Evolutionary conservation across 2,797 vertebrate species (phyloP), one percentile per base, ranked within the genome.

Genomic region (Sparus aurata): DNA sequence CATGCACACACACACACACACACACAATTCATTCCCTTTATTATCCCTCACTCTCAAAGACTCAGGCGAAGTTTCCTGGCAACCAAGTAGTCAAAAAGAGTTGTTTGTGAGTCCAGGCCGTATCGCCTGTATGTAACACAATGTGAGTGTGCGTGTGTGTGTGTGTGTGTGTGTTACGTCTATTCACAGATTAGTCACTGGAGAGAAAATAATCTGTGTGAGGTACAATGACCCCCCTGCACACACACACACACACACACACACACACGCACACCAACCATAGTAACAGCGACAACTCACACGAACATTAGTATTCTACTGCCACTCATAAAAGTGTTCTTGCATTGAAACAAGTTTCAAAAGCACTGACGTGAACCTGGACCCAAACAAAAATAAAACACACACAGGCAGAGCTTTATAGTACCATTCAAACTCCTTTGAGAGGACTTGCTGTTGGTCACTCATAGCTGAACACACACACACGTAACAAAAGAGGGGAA

Each of bases 41-140:
- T 92, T 91, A 92, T 87, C 75, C 83, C 61, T 87, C 87, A 90
- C 88, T 89, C 88, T 92, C 80, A 91, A 94, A 94, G 90, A 89
- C 87, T 87, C 67, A 0, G 73, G 82, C 88, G 58, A 93, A 91
- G 94, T 95, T 92, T 94, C 94, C 93, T 89, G 89, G 94, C 94
- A 96, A 95, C 94, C 86, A 83, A 81, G 77, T 78, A 63, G 78
- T 82, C 84, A 92, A 91, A 93, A 92, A 92, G 77, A 85, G 82
- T 87, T 83, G 89, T 93, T 91, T 94, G 88, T 81, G 84, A 81
- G 87, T 82, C 80, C 84, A 76, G 61, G 73, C 73, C 52, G 67
- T 80, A 69, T 79, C 69, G 81, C 80, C 60, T 80, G 77, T 54
- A 80, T 76, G 55, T 15, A 75, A 64, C 81, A 83, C 73, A 73